These are phyloP conservation scores for Ptychoptera contaminata DNA, from an alignment of 2,888 invertebrate genomes.

Conservation along the genomic window DNA sequence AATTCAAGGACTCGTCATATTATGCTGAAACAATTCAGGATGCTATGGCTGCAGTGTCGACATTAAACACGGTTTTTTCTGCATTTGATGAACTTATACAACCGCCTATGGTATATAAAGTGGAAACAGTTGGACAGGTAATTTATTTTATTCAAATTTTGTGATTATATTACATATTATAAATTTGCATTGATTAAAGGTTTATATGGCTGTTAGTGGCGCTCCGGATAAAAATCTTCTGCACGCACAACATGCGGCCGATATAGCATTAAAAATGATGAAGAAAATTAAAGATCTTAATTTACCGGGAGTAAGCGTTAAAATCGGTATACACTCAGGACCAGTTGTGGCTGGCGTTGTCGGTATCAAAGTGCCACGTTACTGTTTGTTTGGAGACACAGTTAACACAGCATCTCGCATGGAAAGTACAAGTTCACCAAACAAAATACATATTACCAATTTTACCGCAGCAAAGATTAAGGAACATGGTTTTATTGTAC, in stretches of 20 bases:
- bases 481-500: conserved; percentile 45
- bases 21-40: conserved; percentile 24
- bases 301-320: conserved; percentile 44
- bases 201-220: conserved; percentile 84
- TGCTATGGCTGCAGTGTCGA: conserved; percentile 67
- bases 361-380: conserved; percentile 68
- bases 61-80: conserved; percentile 75
- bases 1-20: conserved; percentile 8
- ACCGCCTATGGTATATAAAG: conserved; percentile 76
- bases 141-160: too few species aligned
- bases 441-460: conserved; percentile 61
- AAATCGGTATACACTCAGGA: conserved; percentile 68
- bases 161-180: not conserved
- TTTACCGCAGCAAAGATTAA: conserved; percentile 51
- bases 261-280: conserved; percentile 60
- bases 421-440: conserved; percentile 54
- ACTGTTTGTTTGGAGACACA: conserved; percentile 81
- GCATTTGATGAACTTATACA: conserved; percentile 73
- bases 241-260: conserved; percentile 64
- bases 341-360: conserved; percentile 80
- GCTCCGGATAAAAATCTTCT: conserved; percentile 59
- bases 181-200: conserved; percentile 16
- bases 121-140: conserved; percentile 83
- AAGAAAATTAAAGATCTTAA: conserved; percentile 49
- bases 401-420: conserved; percentile 85